Evolutionary conservation across 2,797 vertebrate genomes (phyloP).

Genomic region (Phataginus tetradactyla): DNA sequence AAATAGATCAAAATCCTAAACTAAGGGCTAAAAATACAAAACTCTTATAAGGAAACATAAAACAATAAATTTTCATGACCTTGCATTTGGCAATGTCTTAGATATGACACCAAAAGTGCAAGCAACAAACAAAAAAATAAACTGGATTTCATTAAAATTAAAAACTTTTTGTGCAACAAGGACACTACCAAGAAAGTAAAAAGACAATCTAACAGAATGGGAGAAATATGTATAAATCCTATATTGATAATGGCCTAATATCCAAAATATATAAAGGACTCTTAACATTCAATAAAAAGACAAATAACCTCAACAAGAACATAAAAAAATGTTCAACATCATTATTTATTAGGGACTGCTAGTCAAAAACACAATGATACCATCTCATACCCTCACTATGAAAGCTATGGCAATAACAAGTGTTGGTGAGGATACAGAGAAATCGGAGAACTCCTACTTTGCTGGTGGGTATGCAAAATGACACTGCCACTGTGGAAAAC

Average conservation of each 20-base stretch:
- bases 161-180: no score
- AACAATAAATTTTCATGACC: not conserved
- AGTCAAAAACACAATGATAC: not conserved
- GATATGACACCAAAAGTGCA: not conserved
- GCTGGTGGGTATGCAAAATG: not conserved
- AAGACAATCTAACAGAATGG: not conserved
- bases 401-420: not conserved
- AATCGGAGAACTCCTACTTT: not conserved
- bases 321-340: not conserved
- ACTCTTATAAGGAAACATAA: not conserved
- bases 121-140: not conserved
- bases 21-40: no score
- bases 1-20: not conserved
- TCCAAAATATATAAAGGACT: conserved; percentile 2
- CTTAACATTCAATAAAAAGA: not conserved
- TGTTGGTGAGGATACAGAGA: not conserved
- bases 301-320: not conserved
- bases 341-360: not conserved
- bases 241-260: not conserved
- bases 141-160: not conserved
- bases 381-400: not conserved
- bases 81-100: not conserved
- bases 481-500: not conserved
- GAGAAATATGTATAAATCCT: not conserved
- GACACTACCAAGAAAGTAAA: not conserved